Percentiles rank a stretch among this genome's conserved stretches.
Conservation (phyloP, 2,113 vertebrate genomes). For the Turnix velox region DNA sequence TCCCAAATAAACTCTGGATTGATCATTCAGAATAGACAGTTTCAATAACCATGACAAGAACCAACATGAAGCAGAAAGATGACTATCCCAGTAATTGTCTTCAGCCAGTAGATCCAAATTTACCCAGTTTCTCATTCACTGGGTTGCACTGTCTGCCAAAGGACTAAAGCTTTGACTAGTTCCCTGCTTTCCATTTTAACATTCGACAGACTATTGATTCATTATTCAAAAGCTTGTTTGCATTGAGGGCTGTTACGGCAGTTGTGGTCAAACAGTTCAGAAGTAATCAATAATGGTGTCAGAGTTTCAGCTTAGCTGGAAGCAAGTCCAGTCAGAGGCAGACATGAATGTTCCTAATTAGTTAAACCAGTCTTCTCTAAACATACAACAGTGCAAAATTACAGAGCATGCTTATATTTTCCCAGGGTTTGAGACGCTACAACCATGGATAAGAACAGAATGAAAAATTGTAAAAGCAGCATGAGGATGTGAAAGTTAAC, state of each 20-base stretch:
- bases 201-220: constrained; percentile 38
- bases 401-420: neutral
- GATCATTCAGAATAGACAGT: neutral
- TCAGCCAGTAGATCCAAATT: neutral
- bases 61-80: neutral
- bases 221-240: constrained; percentile 35
- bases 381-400: neutral
- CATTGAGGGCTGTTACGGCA: neutral
- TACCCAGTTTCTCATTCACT: neutral
- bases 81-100: neutral
- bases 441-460: neutral
- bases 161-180: neutral
- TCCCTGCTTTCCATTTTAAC: neutral
- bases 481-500: neutral
- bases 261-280: constrained; percentile 6
- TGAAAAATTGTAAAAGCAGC: neutral
- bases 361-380: neutral
- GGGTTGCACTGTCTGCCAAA: neutral
- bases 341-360: neutral
- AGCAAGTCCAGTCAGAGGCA: neutral
- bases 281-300: constrained; percentile 1
- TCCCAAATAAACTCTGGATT: neutral
- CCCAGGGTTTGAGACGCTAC: neutral
- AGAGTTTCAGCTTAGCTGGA: constrained; percentile 1
- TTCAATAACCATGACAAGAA: neutral